Evolutionary conservation across 2,113 vertebrate species (phyloP).

Genomic region (Lutjanus erythropterus): DNA sequence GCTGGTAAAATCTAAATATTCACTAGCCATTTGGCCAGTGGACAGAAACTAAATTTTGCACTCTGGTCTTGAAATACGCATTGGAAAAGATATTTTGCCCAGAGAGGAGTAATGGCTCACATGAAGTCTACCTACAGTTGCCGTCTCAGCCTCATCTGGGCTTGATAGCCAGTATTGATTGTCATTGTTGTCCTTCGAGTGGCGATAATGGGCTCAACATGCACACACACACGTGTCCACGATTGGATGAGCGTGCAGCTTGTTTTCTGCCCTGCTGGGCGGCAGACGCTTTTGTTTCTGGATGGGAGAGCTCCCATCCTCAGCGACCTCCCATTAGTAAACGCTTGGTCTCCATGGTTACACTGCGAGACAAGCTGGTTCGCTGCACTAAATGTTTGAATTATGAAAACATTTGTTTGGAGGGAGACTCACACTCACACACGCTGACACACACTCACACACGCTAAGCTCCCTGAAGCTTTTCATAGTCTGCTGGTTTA

Average conservation of each 20-base stretch:
- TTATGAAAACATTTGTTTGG: slow-evolving; percentile 71
- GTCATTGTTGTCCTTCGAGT: slow-evolving; percentile 15
- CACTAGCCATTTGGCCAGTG: too few relatives aligned
- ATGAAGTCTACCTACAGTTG: not conserved
- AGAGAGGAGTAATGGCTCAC: not conserved
- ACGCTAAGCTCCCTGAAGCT: slow-evolving; percentile 16
- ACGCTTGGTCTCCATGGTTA: slow-evolving; percentile 71
- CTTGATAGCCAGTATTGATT: slow-evolving; percentile 41
- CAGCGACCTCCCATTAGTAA: slow-evolving; percentile 54
- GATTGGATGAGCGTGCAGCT: slow-evolving; percentile 33
- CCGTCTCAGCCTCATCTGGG: slow-evolving; percentile 14
- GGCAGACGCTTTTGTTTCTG: slow-evolving; percentile 64
- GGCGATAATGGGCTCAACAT: slow-evolving; percentile 38
- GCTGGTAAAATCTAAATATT: too few relatives aligned
- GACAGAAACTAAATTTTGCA: too few relatives aligned
- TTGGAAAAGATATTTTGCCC: not conserved
- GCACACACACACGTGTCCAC: slow-evolving; percentile 4
- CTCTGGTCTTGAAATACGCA: not conserved
- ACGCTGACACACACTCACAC: not conserved
- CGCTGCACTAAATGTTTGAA: slow-evolving; percentile 65
- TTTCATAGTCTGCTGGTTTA: slow-evolving; percentile 27
- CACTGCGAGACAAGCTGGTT: slow-evolving; percentile 50
- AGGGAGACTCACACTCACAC: slow-evolving; percentile 36
- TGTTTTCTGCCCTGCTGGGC: slow-evolving; percentile 65
- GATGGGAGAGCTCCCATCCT: slow-evolving; percentile 55